Base-by-base conservation (phyloP, 1,140 invertebrate genomes). In the Xylocopa sonorina region DNA sequence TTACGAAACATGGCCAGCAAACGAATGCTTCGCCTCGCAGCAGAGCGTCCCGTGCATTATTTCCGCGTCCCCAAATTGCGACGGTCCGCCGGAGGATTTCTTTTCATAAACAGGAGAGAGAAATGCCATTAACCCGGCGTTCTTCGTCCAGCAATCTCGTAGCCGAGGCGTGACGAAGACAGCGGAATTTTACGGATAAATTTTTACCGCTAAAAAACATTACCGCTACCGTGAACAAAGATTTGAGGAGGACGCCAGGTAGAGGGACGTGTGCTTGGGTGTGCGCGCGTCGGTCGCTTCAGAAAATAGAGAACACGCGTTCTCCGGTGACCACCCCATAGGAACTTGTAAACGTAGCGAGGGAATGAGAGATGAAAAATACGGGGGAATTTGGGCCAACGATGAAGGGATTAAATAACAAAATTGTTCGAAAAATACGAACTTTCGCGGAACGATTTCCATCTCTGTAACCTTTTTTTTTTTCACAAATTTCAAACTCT, bases 81-180 rank as follows among this genome's bases (percentile, higher is more conserved):
- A 53, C 66, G 46, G 57, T 71, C 73, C 74, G 48, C 74, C n/a
- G 43, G 34, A 10, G 78, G 77, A 83, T 83, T 76, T 84, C 77
- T 80, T 72, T 41, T 67, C 69, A 73, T 63, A 83, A 82, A 84
- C 53, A 75, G 71, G 83, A 75, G 71, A 78, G 58, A 55, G 64
- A 71, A 74, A 67, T 16, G 53, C 46, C 81, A 78, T 69, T 81
- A 50, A 67, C 60, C 38, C 57, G 38, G 34, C 57, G 58, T 72
- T 82, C 64, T 67, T 66, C 79, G 64, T 72, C 81, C 64, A 46
- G 60, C 72, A 81, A 83, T 83, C 80, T 80, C 58, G 81, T 48
- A 29, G 53, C 53, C 21, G 46, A 69, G 58, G 53, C 71, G 67
- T 29, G 50, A 66, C 53, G 41, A 78, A 50, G 55, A 77, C 80